Conservation (phyloP, 1,140 invertebrate species). For the Holcopasites calliopsidis region DNA sequence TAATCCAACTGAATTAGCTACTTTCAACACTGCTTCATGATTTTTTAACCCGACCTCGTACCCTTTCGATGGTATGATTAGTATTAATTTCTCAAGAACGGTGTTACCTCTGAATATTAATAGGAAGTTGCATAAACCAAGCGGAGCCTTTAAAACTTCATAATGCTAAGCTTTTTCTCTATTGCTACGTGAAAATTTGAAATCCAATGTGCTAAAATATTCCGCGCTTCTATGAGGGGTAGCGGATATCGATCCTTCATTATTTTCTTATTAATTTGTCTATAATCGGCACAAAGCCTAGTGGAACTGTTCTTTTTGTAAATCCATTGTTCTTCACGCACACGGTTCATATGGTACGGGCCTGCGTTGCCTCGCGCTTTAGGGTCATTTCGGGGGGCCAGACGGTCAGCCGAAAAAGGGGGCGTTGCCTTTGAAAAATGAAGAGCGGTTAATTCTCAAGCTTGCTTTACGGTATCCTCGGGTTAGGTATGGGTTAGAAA, state of each 20-base stretch:
- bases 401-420: too few species aligned
- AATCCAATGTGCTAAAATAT: neutral
- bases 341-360: too few species aligned
- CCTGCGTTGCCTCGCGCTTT: too few species aligned
- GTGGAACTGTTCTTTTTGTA: neutral
- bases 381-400: too few species aligned
- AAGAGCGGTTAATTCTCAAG: too few species aligned
- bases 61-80: slow-evolving; percentile 21
- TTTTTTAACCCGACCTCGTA: neutral
- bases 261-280: slow-evolving; percentile 4
- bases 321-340: slow-evolving; percentile 2
- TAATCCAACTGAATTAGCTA: neutral
- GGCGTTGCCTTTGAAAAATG: too few species aligned
- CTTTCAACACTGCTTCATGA: neutral
- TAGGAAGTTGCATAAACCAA: slow-evolving; percentile 27
- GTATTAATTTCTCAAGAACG: slow-evolving; percentile 15
- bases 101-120: slow-evolving; percentile 40
- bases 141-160: slow-evolving; percentile 1
- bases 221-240: neutral
- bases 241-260: neutral
- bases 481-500: too few species aligned
- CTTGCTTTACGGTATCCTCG: too few species aligned
- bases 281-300: neutral
- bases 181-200: slow-evolving; percentile 3
- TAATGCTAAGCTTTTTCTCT: neutral